Conservation (phyloP, 92 coral and sea anemone genomes). For the Epizoanthus illoricatus region DNA sequence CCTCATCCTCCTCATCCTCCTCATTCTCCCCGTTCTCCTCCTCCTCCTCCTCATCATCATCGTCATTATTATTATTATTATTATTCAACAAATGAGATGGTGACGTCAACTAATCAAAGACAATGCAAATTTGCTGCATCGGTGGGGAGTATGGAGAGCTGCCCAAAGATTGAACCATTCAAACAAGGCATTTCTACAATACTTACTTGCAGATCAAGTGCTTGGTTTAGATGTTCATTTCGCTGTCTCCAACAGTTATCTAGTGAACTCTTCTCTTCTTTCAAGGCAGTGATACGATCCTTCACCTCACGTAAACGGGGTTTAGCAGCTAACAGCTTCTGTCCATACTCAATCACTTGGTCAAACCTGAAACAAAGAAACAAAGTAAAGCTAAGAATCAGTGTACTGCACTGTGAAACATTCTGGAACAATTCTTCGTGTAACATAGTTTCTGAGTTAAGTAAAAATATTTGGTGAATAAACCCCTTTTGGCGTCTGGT, state of each 20-base stretch:
- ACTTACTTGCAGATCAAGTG: constrained; percentile 77
- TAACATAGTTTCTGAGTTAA: background rate
- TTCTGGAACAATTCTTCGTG: background rate
- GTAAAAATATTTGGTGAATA: no score
- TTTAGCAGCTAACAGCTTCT: constrained; percentile 65
- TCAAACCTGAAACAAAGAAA: constrained; percentile 70
- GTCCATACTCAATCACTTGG: constrained; percentile 85
- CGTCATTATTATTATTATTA: no score
- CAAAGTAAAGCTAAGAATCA: background rate
- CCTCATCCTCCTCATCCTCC: no score
- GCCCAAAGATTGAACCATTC: background rate
- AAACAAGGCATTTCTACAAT: background rate
- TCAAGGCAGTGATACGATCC: constrained; percentile 68
- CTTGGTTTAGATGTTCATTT: constrained; percentile 77
- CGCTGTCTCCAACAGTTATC: constrained; percentile 77
- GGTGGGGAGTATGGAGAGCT: background rate
- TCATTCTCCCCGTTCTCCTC: no score
- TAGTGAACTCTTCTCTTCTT: constrained; percentile 71
- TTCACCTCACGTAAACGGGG: constrained; percentile 77
- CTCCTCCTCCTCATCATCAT: no score
- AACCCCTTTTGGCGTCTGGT: no score
- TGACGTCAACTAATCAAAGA: background rate
- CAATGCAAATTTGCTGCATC: background rate
- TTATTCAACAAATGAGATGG: no score
- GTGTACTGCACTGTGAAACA: background rate